phyloP scores from a whole-genome alignment of 2,797 vertebrate genomes.

The Psittacula echo region DNA sequence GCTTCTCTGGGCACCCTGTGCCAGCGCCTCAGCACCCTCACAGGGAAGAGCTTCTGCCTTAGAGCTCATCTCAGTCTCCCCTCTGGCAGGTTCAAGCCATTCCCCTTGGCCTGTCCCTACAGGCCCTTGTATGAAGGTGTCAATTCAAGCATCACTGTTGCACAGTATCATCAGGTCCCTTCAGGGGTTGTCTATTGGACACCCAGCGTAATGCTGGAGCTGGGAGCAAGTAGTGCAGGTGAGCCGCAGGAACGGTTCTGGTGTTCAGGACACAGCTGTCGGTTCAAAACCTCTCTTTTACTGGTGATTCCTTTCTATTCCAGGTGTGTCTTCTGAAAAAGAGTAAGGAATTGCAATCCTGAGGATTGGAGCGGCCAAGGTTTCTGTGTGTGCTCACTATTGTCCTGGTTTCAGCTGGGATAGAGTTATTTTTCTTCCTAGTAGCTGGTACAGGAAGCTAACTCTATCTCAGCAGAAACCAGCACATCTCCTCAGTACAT shows the following conservation, averaged over 20 bases:
- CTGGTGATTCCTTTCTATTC: neutral
- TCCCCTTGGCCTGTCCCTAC: neutral
- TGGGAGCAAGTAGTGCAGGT: neutral
- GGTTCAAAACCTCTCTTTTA: neutral
- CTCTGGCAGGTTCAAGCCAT: neutral
- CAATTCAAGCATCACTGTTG: neutral
- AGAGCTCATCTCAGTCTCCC: neutral
- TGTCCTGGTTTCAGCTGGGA: neutral
- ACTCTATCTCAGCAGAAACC: neutral
- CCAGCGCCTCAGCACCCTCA: no score
- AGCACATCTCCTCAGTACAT: neutral
- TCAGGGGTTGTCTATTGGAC: accelerated
- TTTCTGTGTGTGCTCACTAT: neutral
- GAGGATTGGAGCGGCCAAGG: neutral
- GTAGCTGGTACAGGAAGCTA: neutral
- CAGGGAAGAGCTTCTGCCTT: no score
- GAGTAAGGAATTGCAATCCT: neutral
- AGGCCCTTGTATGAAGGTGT: neutral
- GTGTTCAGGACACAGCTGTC: neutral
- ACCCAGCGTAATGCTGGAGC: accelerated
- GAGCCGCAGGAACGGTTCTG: neutral
- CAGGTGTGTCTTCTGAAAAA: neutral
- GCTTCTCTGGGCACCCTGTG: no score
- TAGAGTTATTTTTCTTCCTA: neutral
- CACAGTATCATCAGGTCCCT: neutral